Base-by-base conservation (phyloP, 2,888 invertebrate species). In the Polydrusus cervinus region DNA sequence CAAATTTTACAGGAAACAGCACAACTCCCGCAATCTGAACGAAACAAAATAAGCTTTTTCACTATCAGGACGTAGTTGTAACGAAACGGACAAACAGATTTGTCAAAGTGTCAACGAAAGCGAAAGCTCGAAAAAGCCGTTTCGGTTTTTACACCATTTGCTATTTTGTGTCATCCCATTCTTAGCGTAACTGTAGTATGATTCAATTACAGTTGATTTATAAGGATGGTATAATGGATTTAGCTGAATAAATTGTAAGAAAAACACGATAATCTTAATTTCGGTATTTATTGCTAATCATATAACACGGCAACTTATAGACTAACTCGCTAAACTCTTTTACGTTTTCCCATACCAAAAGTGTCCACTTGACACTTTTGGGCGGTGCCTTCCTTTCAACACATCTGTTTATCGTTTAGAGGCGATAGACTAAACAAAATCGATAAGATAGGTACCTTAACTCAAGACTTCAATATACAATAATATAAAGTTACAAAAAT, bases 21-120 rank as follows among this genome's bases (percentile, higher is more conserved):
- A 13, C 25, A 57, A 43, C 60, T 49, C n/a, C 20, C 45, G 20
- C 68, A 66, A 66, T 60, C 47, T 47, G 45, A 62, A 51, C 62
- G 55, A 61, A 74, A 74, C 69, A 64, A 74, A 68, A 69, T 57
- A 74, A 74, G 70, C 66, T 70, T 60, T 70, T 65, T 67, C 74
- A 74, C 67, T 70, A 60, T 65, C 78, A 74, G 78, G 34, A 34
- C 34, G 16, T 38, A 38, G 34, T 57, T 57, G 57, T 57, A 57
- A 38, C 57, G 10, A 34, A 38, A 11, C 57, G 57, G 81, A 51
- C 84, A 84, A 85, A 85, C 84, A 85, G 82, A 85, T 85, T 85
- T 84, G 82, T 85, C 85, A 85, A 84, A 82, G 81, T 80, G 85
- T 83, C 85, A 82, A 78, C 78, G 74, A 75, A 73, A 74, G 78